These are phyloP conservation scores for Gandaritis pyraliata DNA, from an alignment of 2,888 invertebrate genomes.

Conservation along the genomic window DNA sequence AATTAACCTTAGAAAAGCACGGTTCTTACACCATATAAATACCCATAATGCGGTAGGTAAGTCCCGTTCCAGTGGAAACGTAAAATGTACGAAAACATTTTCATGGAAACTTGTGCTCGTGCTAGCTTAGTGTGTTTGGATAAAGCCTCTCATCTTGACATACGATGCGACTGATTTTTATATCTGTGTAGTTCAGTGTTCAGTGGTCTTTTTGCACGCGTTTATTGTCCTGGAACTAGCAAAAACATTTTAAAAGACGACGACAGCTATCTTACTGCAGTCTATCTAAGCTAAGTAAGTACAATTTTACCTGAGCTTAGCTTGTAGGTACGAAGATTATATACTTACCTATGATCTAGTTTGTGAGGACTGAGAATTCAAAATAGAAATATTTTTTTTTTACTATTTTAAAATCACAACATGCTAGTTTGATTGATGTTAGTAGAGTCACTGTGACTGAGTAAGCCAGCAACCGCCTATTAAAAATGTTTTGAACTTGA, in stretches of 20 bases:
- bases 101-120: conserved; percentile 23
- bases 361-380: background rate
- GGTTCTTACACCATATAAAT: conserved; percentile 52
- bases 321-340: background rate
- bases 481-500: conserved; percentile 63
- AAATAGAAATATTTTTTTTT: background rate
- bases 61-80: conserved; percentile 43
- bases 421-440: conserved; percentile 58
- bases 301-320: conserved; percentile 24
- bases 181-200: conserved; percentile 21
- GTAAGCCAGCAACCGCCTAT: conserved; percentile 48
- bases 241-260: conserved; percentile 18
- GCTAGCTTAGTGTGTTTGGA: conserved; percentile 28
- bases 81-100: conserved; percentile 31
- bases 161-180: conserved; percentile 24
- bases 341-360: background rate
- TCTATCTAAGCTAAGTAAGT: conserved; percentile 35
- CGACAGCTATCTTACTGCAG: conserved; percentile 27
- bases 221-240: conserved; percentile 29
- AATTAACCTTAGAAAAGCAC: conserved; percentile 63
- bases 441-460: conserved; percentile 36
- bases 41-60: conserved; percentile 54
- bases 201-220: conserved; percentile 34
- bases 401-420: conserved; percentile 20
- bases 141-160: conserved; percentile 36